Evolutionary conservation across 2,113 vertebrate species (phyloP).

Genomic region (Gracilinanus agilis): DNA sequence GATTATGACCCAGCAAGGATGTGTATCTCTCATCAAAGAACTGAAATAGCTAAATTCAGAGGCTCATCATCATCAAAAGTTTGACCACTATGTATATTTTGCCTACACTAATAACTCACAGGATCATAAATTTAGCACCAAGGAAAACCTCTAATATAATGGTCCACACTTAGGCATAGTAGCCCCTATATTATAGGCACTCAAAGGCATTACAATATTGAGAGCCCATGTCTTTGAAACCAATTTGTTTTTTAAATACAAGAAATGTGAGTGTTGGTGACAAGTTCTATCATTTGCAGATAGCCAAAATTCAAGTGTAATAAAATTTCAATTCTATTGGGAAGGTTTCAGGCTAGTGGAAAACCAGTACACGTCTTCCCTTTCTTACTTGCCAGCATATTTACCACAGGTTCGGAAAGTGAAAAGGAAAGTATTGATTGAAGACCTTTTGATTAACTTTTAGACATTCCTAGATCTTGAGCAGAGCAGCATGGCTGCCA

Average conservation of each 20-base stretch:
- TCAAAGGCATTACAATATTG: slow-evolving; percentile 8
- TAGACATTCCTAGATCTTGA: background rate
- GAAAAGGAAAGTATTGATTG: background rate
- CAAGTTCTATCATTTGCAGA: background rate
- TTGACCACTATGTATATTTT: background rate
- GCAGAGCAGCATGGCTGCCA: background rate
- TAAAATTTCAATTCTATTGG: background rate
- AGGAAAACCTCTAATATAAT: background rate
- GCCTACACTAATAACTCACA: background rate
- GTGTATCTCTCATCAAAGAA: background rate
- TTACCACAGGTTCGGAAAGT: fast-evolving
- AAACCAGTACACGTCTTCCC: too few species aligned
- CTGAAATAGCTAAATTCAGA: background rate
- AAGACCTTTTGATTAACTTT: background rate
- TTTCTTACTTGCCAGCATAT: fast-evolving
- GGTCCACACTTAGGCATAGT: background rate
- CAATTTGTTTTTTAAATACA: background rate
- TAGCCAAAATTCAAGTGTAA: background rate
- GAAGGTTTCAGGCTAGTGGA: background rate
- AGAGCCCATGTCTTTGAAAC: slow-evolving; percentile 44
- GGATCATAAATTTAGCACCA: background rate
- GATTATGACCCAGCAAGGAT: background rate
- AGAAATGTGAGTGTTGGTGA: background rate
- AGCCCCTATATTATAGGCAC: background rate
- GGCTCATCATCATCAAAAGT: background rate